A percentile compares a stretch with the other conserved stretches of the same genome.
Evolutionary conservation across 2,888 invertebrate species (phyloP).

Genomic region (Limnephilus rhombicus): DNA sequence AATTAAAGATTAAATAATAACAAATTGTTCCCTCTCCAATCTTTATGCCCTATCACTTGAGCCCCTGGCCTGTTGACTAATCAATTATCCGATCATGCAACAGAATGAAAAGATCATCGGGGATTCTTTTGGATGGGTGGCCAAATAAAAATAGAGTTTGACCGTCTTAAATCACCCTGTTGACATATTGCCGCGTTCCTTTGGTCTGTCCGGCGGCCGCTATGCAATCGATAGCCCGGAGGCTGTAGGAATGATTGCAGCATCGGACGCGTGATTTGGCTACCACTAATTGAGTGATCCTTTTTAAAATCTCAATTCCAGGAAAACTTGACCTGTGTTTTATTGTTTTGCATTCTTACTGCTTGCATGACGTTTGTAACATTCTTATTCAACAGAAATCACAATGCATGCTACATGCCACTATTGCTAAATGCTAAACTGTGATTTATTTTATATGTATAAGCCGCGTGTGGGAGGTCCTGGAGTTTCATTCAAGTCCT

Average conservation of each 20-base stretch:
- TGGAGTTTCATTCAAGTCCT: not conserved
- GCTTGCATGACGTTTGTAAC: not conserved
- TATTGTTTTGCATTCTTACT: too few species aligned
- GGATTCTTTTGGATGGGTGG: conserved; percentile 19
- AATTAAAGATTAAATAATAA: not conserved
- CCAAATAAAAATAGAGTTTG: conserved; percentile 36
- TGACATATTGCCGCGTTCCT: conserved; percentile 49
- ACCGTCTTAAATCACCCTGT: conserved; percentile 47
- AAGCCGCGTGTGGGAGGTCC: too few species aligned
- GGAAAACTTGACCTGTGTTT: not conserved
- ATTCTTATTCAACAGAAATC: not conserved
- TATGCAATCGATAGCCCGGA: conserved; percentile 31
- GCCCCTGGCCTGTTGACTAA: conserved; percentile 33
- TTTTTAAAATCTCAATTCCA: conserved; percentile 3
- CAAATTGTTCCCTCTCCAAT: not conserved
- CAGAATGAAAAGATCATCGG: conserved; percentile 40
- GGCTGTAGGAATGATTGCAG: not conserved
- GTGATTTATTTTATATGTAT: not conserved
- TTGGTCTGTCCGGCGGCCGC: not conserved
- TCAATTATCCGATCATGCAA: conserved; percentile 50
- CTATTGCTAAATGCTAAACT: not conserved
- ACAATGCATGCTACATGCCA: not conserved
- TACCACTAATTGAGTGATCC: conserved; percentile 34
- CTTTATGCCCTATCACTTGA: not conserved
- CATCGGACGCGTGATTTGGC: conserved; percentile 9